Base-by-base conservation (phyloP, 2,113 vertebrate species). In the Puffinus mauretanicus region DNA sequence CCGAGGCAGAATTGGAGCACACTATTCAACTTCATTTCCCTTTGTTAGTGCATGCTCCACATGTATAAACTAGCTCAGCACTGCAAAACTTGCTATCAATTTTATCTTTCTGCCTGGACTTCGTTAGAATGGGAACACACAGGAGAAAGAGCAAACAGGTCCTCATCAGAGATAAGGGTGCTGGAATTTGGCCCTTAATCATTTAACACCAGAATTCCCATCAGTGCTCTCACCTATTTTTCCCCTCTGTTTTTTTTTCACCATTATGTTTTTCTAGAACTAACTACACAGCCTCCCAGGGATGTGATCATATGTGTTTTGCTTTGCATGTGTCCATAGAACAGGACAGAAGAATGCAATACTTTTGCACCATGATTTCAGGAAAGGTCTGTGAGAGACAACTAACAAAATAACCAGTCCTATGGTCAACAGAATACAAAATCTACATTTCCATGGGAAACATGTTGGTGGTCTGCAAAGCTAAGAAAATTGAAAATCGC, bases 401-500 rank as follows among this genome's bases (percentile, higher is more conserved):
- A 22, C 40, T 15, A 34, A 44, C 18, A 85, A 94, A 81, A 90
- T 3, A 73, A 52, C 11, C 20, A 86, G 81, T 55, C 52, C 57
- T 82, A 72, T 64, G 61, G 40, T 64, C 91, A 91, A 13, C 30
- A 91, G 84, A 89, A 86, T 47, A 76, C 27, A 78, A 54, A 82
- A 70, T 84, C 86, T 91, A 16, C 83, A 89, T 86, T 81, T 94
- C 55, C 87, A 49, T 94, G 95, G 73, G 93, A 96, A 97, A 95
- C 34, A 86, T 36, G 66, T 65, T 96, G 96, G 95, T 96, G 96
- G 93, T 94, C 93, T 94, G 66, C 67, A 96, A 85, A 94, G 73
- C 90, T 72, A 49, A 85, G 94, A 91, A 94, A 91, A 82, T 30
- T 79, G 44, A 95, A 93, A 93, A 93, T 80, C 57, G 24, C 40